phyloP scores from a whole-genome alignment of 2,113 vertebrate species.

The Stictonetta naevosa region DNA sequence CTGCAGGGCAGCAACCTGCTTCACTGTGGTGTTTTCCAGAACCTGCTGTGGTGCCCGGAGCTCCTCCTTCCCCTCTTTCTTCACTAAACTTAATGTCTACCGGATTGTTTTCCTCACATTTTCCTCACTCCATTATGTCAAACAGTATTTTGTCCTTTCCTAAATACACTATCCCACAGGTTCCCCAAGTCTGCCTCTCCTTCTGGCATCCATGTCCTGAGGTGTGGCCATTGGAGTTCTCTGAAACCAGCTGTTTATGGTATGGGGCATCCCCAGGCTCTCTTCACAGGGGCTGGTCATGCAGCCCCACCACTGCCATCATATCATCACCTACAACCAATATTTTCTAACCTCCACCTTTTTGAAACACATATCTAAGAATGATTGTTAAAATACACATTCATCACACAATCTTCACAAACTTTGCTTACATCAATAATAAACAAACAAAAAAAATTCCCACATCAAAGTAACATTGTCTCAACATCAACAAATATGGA shows the following conservation, averaged over 20 bases:
- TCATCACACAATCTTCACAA: not conserved
- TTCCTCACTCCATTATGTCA: not conserved
- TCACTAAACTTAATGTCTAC: not conserved
- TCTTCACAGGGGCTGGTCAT: accelerated
- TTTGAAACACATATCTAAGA: not conserved
- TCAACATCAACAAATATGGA: not conserved
- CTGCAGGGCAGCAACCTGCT: accelerated
- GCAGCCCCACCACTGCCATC: not conserved
- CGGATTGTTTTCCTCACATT: not conserved
- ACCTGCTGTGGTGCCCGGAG: accelerated
- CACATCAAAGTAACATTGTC: not conserved
- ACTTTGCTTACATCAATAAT: not conserved
- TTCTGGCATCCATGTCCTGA: too few relatives aligned
- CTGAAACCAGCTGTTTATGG: accelerated
- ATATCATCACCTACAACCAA: not conserved
- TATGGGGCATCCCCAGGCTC: accelerated
- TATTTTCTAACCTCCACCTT: not conserved
- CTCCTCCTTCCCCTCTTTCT: not conserved
- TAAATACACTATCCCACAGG: not conserved
- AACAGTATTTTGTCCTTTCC: not conserved
- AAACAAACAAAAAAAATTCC: not conserved
- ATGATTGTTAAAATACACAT: not conserved
- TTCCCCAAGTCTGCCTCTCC: accelerated
- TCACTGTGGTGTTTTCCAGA: too few relatives aligned
- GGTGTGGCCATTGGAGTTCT: accelerated